Conservation (phyloP, 1,140 invertebrate species). For the Tribolium madens region DNA sequence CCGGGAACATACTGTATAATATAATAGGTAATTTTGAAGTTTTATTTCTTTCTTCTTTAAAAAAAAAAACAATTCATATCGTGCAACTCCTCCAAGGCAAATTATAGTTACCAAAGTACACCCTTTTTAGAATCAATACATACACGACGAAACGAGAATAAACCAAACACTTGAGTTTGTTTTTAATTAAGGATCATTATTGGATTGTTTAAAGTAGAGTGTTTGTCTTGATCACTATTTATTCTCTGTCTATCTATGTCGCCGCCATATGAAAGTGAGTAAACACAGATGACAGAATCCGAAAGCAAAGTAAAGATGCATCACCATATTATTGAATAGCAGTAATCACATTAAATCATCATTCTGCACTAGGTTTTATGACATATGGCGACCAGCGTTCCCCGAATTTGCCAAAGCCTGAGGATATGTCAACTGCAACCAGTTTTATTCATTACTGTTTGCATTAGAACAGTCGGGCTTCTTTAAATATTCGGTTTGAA, state of each 20-base stretch:
- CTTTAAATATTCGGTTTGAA: conserved; percentile 32
- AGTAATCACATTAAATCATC: conserved; percentile 30
- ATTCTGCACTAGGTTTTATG: conserved; percentile 9
- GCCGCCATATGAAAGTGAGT: conserved; percentile 35
- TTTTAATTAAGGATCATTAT: conserved; percentile 50
- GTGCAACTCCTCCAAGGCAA: not conserved
- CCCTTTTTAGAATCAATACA: conserved; percentile 42
- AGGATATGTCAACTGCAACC: conserved; percentile 30
- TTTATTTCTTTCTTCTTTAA: not conserved
- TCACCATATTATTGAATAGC: conserved; percentile 24
- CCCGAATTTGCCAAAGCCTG: conserved; percentile 1
- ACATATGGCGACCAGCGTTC: conserved; percentile 9
- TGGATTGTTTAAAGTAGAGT: conserved; percentile 41
- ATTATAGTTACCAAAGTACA: conserved; percentile 22
- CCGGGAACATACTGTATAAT: too few species aligned
- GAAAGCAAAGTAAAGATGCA: conserved; percentile 26
- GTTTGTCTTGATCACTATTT: conserved; percentile 44
- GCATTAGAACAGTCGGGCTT: conserved; percentile 12
- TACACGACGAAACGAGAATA: conserved; percentile 34
- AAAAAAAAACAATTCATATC: not conserved
- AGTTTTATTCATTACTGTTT: conserved; percentile 33
- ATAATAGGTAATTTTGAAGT: too few species aligned
- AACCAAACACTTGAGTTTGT: conserved; percentile 48
- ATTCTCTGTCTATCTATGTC: conserved; percentile 34
- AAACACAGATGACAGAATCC: conserved; percentile 26